Evolutionary conservation across 2,113 vertebrate genomes (phyloP), one percentile per base, ranked within the genome.

Genomic region (Pterocles burchelli): DNA sequence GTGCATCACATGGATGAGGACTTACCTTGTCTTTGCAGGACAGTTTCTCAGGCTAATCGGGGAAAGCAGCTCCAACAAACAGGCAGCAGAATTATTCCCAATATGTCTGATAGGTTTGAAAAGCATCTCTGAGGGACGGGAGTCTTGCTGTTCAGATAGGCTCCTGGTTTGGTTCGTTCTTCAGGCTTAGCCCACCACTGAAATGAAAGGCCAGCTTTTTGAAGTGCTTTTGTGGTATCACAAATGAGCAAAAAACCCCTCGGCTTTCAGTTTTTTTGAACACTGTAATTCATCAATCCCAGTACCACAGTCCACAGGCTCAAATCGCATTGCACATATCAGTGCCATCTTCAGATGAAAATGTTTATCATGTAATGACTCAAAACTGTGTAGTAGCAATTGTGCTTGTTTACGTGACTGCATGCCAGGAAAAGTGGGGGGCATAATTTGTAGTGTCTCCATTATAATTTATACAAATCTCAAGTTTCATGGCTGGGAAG

Each of bases 61-160:
- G 16, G 45, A 88, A 90, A 93, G 22, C 19, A 58, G 17, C 65
- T 43, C 25, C 13, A 67, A 51, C 6, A 71, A 75, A 63, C 5
- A 75, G 28, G 22, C 34, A 85, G 43, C 55, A 48, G 34, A 13
- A 36, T 63, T 82, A 66, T 41, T 74, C 22, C 26, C 9, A 63
- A 5, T 31, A 74, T 3, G 7, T 68, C 59, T 58, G 22, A 66
- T 15, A 66, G 13, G 34, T 16, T n/a, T 0, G 0, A 78, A 67
- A 91, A 71, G 7, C 48, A 74, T 34, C 33, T 82, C 29, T 34
- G 77, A 78, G 49, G 33, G 17, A 73, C 17, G 18, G 38, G 28
- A 86, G 16, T 17, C 51, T 67, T 81, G 18, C 51, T 7, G 2
- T 89, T 85, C 24, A 14, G 38, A 52, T 51, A 5, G 31, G 17